Conservation (phyloP, 2,797 vertebrate genomes). For the Podarcis siculus region DNA sequence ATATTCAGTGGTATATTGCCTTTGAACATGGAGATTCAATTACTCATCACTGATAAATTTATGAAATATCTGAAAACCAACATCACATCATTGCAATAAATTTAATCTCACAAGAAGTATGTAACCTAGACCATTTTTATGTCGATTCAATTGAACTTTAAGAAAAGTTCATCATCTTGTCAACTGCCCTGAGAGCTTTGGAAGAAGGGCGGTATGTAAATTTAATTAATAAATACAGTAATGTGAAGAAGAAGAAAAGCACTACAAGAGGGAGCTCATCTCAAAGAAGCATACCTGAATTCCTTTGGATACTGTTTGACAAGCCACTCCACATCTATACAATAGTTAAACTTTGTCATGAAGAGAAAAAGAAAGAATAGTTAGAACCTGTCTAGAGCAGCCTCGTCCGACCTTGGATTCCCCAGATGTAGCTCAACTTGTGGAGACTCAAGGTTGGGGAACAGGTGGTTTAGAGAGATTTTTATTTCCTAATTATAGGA, state of each 20-base stretch:
- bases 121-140: too few relatives aligned
- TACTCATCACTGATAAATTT: background rate
- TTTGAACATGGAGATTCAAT: background rate
- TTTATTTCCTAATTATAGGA: background rate
- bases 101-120: background rate
- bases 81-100: too few relatives aligned
- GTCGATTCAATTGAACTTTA: too few relatives aligned
- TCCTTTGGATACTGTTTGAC: conserved; percentile 89
- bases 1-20: background rate
- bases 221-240: too few relatives aligned
- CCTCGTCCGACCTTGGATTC: background rate
- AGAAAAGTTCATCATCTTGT: too few relatives aligned
- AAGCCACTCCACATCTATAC: conserved; percentile 94
- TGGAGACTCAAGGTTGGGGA: too few relatives aligned
- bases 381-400: conserved; percentile 24
- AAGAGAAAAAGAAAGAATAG: conserved; percentile 46
- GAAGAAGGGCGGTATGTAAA: too few relatives aligned
- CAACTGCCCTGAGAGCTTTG: too few relatives aligned
- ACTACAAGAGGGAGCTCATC: too few relatives aligned
- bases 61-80: background rate
- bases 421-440: background rate
- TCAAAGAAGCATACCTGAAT: conserved; percentile 85
- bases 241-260: too few relatives aligned
- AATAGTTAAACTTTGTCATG: conserved; percentile 92
- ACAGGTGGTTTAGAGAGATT: background rate